Evolutionary conservation across 2,113 vertebrate genomes (phyloP).

Genomic region (Dasypus novemcinctus): DNA sequence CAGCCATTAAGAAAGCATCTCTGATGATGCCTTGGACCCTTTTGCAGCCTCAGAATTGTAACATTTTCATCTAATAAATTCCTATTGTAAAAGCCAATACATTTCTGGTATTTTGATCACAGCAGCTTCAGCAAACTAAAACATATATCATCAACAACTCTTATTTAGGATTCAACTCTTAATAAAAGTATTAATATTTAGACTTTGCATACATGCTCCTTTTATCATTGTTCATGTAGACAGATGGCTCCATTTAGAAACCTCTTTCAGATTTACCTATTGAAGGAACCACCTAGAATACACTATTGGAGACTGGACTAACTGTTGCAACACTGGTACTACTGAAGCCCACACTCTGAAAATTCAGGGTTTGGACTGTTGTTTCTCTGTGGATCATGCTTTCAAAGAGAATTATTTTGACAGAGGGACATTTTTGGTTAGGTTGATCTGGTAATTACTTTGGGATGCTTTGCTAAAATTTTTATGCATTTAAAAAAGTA

Average conservation of each 20-base stretch:
- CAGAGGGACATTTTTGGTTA: neutral
- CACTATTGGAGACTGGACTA: neutral
- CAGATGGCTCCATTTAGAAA: neutral
- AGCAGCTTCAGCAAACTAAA: no score
- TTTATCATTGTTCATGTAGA: neutral
- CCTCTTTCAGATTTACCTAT: neutral
- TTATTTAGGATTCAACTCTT: neutral
- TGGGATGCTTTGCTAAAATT: neutral
- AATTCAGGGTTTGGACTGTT: neutral
- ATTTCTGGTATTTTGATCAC: no score
- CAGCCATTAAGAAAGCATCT: no score
- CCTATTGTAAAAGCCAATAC: no score
- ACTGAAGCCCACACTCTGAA: neutral
- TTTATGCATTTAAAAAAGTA: neutral
- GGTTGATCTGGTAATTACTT: neutral
- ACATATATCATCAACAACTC: neutral
- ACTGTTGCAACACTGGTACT: neutral
- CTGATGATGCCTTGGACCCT: no score
- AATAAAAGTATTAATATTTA: neutral
- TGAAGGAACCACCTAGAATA: neutral
- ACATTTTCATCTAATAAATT: no score
- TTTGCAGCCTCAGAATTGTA: no score
- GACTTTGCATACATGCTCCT: neutral
- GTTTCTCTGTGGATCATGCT: neutral
- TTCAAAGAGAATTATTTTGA: conserved; percentile 8